Evolutionary conservation across 2,888 invertebrate species (phyloP), one percentile per base, ranked within the genome.

Genomic region (Euproctis similis): DNA sequence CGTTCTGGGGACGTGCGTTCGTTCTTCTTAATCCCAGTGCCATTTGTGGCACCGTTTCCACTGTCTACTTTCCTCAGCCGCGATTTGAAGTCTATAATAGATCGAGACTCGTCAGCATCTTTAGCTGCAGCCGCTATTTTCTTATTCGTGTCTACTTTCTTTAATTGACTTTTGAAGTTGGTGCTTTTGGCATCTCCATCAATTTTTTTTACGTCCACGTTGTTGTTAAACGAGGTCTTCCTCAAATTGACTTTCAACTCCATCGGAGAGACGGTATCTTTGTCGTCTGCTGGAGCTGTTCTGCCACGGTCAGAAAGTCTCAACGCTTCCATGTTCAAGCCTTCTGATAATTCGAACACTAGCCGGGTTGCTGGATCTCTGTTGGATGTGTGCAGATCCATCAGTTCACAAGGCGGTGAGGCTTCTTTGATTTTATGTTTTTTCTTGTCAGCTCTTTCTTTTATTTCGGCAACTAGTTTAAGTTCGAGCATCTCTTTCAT

Each of bases 401-500:
- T 26, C 16, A 53, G 44, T 24, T 64, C 60, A 9, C 55, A 54
- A 3, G 69, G 59, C 20, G 78, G 73, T 24, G 87, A 86, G 27
- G 87, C 87, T 56, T 87, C 88, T 59, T 84, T 86, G 26, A 61
- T 59, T 35, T 84, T 82, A 34, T 85, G 86, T 34, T 86, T 86
- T 57, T 90, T 90, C 50, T 88, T 87, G 53, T 91, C 90, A 7
- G 91, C 89, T 30, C 89, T 86, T 60, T 93, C 93, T 65, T 93
- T 94, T 33, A 94, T 94, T 70, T 95, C 95, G 3, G 93, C 92
- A 24, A 94, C 92, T 12, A 93, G 73, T 62, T 93, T 92, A 26
- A 92, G 72, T 59, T 93, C 93, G 26, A 92, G 81, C 89, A 94
- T 93, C 65, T 94, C 94, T 56, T 94, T 94, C 87, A 92, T 89